Evolutionary conservation across 35 echinoderm and acorn worm genomes (phyloP).

Genomic region (Apostichopus parvimensis): DNA sequence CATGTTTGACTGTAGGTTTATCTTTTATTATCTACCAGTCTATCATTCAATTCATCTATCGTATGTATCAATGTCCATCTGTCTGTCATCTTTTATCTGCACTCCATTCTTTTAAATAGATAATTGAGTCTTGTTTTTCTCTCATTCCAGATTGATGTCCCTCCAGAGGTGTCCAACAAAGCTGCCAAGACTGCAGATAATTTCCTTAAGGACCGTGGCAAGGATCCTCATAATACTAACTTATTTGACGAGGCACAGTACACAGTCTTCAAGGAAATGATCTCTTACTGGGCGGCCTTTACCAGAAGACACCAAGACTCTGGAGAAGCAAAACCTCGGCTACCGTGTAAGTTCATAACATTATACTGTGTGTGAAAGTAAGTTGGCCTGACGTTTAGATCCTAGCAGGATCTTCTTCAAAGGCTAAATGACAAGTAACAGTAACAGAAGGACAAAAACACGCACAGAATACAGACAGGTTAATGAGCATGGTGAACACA

Average conservation of each 20-base stretch:
- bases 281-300: slow-evolving; percentile 91
- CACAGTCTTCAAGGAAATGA: slow-evolving; percentile 89
- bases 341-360: neutral
- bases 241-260: slow-evolving; percentile 94
- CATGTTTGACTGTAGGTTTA: no score
- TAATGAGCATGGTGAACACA: no score
- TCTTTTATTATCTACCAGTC: no score
- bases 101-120: neutral
- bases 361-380: no score
- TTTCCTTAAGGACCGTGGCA: slow-evolving; percentile 83
- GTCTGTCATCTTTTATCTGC: neutral
- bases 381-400: no score
- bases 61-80: neutral
- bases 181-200: slow-evolving; percentile 67
- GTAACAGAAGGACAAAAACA: no score
- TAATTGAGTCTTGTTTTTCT: neutral
- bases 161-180: slow-evolving; percentile 69
- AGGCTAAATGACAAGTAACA: no score
- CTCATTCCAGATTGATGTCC: slow-evolving; percentile 78
- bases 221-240: slow-evolving; percentile 82
- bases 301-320: slow-evolving; percentile 64
- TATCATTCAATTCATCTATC: no score
- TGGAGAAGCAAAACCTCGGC: slow-evolving; percentile 9
- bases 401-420: no score
- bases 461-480: no score